phyloP scores from a whole-genome alignment of 2,797 vertebrate species.

The Coilia nasus region DNA sequence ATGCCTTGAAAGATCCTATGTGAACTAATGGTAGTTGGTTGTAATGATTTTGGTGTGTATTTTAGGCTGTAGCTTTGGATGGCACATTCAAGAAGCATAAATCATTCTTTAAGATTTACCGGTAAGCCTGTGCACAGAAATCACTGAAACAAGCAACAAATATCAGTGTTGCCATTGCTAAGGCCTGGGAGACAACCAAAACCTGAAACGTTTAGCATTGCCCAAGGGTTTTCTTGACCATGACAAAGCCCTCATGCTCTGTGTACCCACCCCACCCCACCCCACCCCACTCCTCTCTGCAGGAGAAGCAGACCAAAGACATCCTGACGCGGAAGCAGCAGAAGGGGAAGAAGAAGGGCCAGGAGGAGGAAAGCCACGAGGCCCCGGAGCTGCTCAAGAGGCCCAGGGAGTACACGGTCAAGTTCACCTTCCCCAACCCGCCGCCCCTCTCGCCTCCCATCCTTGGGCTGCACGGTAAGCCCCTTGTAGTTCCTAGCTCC shows the following conservation, averaged over 20 bases:
- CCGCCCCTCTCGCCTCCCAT: conserved; percentile 89
- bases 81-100: neutral
- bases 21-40: neutral
- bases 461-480: conserved; percentile 86
- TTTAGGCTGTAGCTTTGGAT: neutral
- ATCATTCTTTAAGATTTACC: neutral
- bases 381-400: conserved; percentile 84
- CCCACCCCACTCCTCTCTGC: conserved; percentile 4
- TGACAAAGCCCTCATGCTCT: neutral
- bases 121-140: neutral
- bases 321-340: conserved; percentile 88
- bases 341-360: conserved; percentile 84
- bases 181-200: neutral
- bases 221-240: neutral
- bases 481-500: neutral
- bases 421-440: conserved; percentile 92
- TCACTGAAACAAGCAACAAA: neutral
- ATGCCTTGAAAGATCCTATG: neutral
- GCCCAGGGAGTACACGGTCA: conserved; percentile 89
- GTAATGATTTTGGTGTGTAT: neutral
- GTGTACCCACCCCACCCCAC: neutral
- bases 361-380: conserved; percentile 84
- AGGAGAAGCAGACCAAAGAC: conserved; percentile 94
- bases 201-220: neutral
- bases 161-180: neutral